Evolutionary conservation across 2,888 invertebrate species (phyloP).

Genomic region (Drosophila eohydei): DNA sequence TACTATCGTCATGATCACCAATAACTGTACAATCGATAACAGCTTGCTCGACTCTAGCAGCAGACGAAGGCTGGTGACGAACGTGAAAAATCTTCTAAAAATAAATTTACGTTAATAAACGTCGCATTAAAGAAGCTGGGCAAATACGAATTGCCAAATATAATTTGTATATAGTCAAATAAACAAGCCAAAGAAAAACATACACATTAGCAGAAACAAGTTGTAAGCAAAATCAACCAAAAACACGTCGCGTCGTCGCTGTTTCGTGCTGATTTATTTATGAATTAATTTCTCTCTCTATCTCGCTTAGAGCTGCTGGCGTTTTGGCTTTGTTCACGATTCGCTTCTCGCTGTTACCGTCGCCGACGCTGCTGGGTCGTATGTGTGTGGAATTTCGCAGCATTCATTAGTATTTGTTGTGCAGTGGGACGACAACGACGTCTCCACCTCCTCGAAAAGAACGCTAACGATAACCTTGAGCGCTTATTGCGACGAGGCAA

Average conservation of each 20-base stretch:
- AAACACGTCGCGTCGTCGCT: conserved; percentile 57
- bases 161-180: conserved; percentile 44
- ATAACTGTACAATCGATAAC: conserved; percentile 36
- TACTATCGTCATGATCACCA: conserved; percentile 42
- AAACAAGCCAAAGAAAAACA: conserved; percentile 46
- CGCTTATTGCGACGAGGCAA: conserved; percentile 35
- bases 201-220: conserved; percentile 40
- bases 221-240: conserved; percentile 51
- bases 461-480: conserved; percentile 64
- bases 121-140: conserved; percentile 45
- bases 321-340: conserved; percentile 56
- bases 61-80: conserved; percentile 53
- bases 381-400: conserved; percentile 70
- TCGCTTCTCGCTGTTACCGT: conserved; percentile 25
- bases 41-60: conserved; percentile 25
- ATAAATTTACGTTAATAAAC: conserved; percentile 54
- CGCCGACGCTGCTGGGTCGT: conserved; percentile 18
- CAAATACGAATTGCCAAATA: conserved; percentile 49
- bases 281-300: conserved; percentile 74
- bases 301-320: conserved; percentile 58
- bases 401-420: conserved; percentile 62
- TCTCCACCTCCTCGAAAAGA: conserved; percentile 44
- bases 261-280: conserved; percentile 71
- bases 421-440: conserved; percentile 68
- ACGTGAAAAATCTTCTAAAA: conserved; percentile 60